A percentile compares a stretch with the other conserved stretches of the same genome.
Evolutionary conservation across 2,888 invertebrate species (phyloP).

Genomic region (Sarcophaga caerulescens): DNA sequence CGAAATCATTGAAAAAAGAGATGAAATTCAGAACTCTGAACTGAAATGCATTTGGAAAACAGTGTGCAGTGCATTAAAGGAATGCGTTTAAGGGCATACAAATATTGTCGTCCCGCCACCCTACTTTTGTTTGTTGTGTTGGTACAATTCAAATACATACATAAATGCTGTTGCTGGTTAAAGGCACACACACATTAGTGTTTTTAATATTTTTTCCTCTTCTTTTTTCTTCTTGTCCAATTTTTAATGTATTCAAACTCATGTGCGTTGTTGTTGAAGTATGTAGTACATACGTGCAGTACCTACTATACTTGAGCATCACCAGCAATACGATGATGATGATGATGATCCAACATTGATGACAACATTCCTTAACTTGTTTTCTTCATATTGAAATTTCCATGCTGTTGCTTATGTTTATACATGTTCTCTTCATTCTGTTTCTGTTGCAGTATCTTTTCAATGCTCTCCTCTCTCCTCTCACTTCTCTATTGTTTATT

Average conservation of each 20-base stretch:
- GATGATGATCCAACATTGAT: slow-evolving; percentile 65
- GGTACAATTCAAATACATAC: no score
- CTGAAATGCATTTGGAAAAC: no score
- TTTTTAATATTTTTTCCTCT: slow-evolving; percentile 26
- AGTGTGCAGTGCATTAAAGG: slow-evolving; percentile 60
- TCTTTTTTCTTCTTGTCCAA: no score
- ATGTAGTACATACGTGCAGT: background rate
- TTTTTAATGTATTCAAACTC: background rate
- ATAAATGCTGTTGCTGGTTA: no score
- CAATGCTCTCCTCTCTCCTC: background rate
- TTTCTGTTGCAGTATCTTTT: slow-evolving; percentile 5
- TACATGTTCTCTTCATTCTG: slow-evolving; percentile 40
- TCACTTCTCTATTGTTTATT: no score
- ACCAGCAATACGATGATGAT: background rate
- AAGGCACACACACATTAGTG: background rate
- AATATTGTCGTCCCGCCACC: slow-evolving; percentile 1
- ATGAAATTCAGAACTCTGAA: background rate
- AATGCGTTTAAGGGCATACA: slow-evolving; percentile 68
- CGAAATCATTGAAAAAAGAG: background rate
- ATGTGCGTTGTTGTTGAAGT: background rate
- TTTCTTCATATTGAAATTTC: slow-evolving; percentile 52
- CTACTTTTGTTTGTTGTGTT: no score
- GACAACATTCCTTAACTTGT: slow-evolving; percentile 68
- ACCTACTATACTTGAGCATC: background rate
- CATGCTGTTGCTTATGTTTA: slow-evolving; percentile 46